These are phyloP conservation scores for Melanaphis sacchari DNA, from an alignment of 1,140 invertebrate species.

Conservation along the genomic window DNA sequence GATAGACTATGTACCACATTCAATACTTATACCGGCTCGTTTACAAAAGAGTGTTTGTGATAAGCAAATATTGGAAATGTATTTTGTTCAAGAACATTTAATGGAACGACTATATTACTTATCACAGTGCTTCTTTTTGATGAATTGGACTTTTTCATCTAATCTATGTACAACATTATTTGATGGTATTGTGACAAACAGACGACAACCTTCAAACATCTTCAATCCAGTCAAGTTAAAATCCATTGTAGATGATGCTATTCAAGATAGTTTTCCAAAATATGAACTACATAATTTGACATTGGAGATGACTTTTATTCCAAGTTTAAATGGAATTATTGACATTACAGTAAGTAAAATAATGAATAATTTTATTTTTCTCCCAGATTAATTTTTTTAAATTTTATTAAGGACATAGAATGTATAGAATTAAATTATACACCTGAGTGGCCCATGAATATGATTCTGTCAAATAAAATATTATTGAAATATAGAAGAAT, in stretches of 20 bases:
- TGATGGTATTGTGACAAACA: not conserved
- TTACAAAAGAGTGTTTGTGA: constrained; percentile 31
- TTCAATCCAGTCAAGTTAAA: constrained; percentile 26
- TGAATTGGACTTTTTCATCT: constrained; percentile 37
- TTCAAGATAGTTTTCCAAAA: constrained; percentile 26
- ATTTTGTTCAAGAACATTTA: constrained; percentile 34
- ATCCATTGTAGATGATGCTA: constrained; percentile 31
- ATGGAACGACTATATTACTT: constrained; percentile 31
- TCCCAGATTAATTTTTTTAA: not conserved
- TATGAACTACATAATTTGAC: not conserved
- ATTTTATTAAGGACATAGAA: constrained; percentile 32
- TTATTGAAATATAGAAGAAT: constrained; percentile 48
- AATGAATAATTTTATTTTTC: not conserved
- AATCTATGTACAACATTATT: constrained; percentile 23
- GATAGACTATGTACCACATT: constrained; percentile 35
- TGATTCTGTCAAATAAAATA: constrained; percentile 34
- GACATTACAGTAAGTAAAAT: constrained; percentile 41
- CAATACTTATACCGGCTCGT: constrained; percentile 37
- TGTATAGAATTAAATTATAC: constrained; percentile 36
- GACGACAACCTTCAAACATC: not conserved
- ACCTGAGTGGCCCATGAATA: constrained; percentile 37
- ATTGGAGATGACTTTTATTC: not conserved
- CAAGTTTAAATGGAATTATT: not conserved
- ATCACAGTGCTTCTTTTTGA: constrained; percentile 44
- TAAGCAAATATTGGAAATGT: constrained; percentile 36